phyloP scores from a whole-genome alignment of 2,888 invertebrate genomes.

The Dyspetes luteomarginatus region DNA sequence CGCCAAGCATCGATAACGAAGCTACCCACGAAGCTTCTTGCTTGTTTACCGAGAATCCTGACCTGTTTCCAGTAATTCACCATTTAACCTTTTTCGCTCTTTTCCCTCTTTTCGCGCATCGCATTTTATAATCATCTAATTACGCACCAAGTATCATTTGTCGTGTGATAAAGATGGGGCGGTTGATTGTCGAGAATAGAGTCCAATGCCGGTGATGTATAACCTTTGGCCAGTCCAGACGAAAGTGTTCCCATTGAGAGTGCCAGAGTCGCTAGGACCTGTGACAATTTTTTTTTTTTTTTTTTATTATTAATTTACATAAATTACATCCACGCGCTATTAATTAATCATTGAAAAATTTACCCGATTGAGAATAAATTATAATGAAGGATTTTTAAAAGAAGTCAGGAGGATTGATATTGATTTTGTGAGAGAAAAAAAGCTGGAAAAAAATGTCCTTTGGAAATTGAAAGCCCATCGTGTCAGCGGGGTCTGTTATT shows the following conservation, averaged over 20 bases:
- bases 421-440: no score
- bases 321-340: no score
- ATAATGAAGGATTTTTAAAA: no score
- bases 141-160: constrained; percentile 80
- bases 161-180: constrained; percentile 79
- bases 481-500: constrained; percentile 24
- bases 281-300: no score
- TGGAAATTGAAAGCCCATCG: constrained; percentile 78
- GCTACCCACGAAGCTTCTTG: constrained; percentile 94
- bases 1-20: constrained; percentile 91
- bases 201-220: constrained; percentile 92
- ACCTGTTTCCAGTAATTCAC: constrained; percentile 78
- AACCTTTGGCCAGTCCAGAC: constrained; percentile 92
- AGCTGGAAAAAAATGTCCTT: constrained; percentile 17
- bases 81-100: no score
- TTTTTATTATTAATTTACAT: no score
- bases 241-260: constrained; percentile 92
- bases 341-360: no score
- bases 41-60: constrained; percentile 87
- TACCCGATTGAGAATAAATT: no score
- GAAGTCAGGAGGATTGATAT: background rate
- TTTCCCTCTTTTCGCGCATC: no score
- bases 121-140: no score
- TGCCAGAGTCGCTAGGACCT: constrained; percentile 91
- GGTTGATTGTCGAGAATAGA: constrained; percentile 88